Evolutionary conservation across 2,113 vertebrate genomes (phyloP), one percentile per base, ranked within the genome.

Genomic region (Tragelaphus imberbis): DNA sequence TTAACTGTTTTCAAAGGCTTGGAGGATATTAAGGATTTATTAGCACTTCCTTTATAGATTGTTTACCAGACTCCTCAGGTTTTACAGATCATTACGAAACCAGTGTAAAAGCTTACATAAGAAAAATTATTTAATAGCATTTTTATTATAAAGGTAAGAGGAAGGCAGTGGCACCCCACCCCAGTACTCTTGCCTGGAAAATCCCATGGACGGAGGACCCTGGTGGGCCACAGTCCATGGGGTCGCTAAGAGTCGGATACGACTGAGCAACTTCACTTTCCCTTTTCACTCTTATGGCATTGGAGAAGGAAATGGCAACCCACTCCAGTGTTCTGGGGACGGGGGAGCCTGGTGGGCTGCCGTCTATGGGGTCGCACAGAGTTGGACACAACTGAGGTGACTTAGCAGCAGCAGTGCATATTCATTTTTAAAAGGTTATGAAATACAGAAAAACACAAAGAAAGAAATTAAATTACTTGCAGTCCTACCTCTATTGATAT

Each of bases 381-480:
- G 40, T 44, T 5, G 40, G 40, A 44, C 3, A 44, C 40, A 44
- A 44, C 44, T 44, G 44, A 44, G 44, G 44, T 44, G 44, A 44
- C 44, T 44, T 44, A 44, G 44, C 44, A 44, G 44, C 44, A 44
- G 44, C 44, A 44, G 5, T 84, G 9, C 19, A 28, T 91, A 56
- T 84, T 95, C 53, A 84, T 91, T 96, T 94, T 93, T 15, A 19
- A 88, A 79, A 95, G 65, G 10, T 77, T 93, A 90, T 49, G 21
- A 94, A 97, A 65, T 80, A 51, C 25, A 91, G 85, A 77, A 90
- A 96, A 96, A 96, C 15, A 88, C 28, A 33, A 49, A 90, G 44
- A 94, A 53, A 81, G n/a, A 97, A 89, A 77, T 40, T 21, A 85
- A 68, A 53, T 80, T 40, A 53, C 51, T 92, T 65, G 47, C 63